A percentile compares a stretch with the other conserved stretches of the same genome.
These are phyloP conservation scores for Mugil cephalus DNA, from an alignment of 2,113 vertebrate species.

Conservation along the genomic window DNA sequence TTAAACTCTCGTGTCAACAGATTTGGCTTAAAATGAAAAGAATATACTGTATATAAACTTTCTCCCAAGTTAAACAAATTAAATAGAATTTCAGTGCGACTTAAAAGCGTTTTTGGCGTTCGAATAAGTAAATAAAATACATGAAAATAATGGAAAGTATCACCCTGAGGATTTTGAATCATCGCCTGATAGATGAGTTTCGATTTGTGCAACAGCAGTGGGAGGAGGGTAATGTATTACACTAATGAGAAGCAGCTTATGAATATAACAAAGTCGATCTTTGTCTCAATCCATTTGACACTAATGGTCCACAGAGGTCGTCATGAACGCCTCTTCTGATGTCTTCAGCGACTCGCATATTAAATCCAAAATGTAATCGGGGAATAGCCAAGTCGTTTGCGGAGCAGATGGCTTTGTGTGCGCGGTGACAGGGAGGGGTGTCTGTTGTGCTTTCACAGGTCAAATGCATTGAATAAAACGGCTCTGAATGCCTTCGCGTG, in stretches of 20 bases:
- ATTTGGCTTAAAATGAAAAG: not conserved
- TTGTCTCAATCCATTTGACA: conserved; percentile 15
- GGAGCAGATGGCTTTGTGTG: conserved; percentile 5
- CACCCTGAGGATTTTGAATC: not conserved
- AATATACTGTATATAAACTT: not conserved
- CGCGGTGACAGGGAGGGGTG: not conserved
- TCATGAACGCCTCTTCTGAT: not conserved
- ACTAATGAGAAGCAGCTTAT: conserved; percentile 23
- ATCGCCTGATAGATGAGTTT: not conserved
- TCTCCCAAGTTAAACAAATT: no score
- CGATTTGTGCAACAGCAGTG: not conserved
- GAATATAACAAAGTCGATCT: conserved; percentile 23
- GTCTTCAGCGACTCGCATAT: not conserved
- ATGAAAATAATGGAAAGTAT: not conserved
- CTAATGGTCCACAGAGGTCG: conserved; percentile 12
- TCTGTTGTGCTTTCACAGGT: conserved; percentile 16
- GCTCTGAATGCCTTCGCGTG: conserved; percentile 25
- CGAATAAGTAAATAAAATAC: no score
- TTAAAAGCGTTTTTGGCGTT: no score
- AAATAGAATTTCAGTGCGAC: no score
- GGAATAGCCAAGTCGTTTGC: conserved; percentile 14
- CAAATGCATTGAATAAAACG: conserved; percentile 3
- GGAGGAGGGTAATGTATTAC: not conserved
- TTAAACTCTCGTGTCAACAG: not conserved
- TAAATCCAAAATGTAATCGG: not conserved